These are phyloP conservation scores for Dynastes tityus DNA, from an alignment of 2,888 invertebrate genomes.

Conservation along the genomic window DNA sequence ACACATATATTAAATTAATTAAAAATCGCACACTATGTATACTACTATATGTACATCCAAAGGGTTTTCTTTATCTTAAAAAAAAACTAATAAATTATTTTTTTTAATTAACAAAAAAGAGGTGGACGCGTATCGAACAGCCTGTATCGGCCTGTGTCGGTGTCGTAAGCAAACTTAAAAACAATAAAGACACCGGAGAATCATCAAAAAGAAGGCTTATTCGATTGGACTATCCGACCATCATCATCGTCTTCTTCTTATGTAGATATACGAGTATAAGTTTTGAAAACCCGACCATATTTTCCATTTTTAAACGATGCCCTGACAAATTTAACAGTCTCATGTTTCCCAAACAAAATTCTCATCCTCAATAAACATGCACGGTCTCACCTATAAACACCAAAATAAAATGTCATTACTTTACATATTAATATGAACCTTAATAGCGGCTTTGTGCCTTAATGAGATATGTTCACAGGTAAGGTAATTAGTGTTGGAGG, in stretches of 20 bases:
- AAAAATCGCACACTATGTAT: no score
- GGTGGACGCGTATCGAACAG: background rate
- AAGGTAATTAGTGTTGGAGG: constrained; percentile 41
- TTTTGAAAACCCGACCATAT: constrained; percentile 42
- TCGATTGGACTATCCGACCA: constrained; percentile 11
- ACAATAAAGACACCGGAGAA: background rate
- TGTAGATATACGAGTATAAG: constrained; percentile 5
- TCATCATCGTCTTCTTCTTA: constrained; percentile 15
- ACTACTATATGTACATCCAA: no score
- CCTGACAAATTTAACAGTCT: constrained; percentile 52
- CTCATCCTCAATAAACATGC: constrained; percentile 53
- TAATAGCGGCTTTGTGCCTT: constrained; percentile 38
- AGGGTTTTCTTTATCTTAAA: no score
- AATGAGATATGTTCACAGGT: constrained; percentile 46
- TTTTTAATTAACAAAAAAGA: no score
- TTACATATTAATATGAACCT: constrained; percentile 47
- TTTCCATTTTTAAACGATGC: constrained; percentile 49
- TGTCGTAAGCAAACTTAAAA: background rate
- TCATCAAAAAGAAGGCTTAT: constrained; percentile 33
- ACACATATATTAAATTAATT: no score
- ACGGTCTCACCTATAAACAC: constrained; percentile 49
- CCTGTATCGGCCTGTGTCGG: background rate
- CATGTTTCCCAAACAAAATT: constrained; percentile 54
- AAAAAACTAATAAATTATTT: no score
- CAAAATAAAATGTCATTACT: constrained; percentile 52